Percentiles rank a stretch among this genome's conserved stretches.
Conservation (phyloP, 2,888 invertebrate species). For the Ecdyonurus torrentis region DNA sequence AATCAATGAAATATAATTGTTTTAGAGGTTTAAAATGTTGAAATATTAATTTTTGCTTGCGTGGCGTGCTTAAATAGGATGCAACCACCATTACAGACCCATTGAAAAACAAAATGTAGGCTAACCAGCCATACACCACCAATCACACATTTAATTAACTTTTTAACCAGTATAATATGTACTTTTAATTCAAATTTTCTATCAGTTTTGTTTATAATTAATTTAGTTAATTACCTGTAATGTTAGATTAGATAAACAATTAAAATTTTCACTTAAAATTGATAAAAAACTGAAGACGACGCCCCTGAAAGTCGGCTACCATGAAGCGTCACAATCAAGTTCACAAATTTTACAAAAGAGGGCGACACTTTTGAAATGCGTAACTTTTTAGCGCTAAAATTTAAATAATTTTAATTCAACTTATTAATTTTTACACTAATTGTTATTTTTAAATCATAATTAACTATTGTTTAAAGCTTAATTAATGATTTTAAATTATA, state of each 20-base stretch:
- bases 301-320: conserved; percentile 1
- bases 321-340: background rate
- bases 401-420: background rate
- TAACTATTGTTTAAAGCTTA: too few relatives aligned
- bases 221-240: background rate
- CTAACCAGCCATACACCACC: background rate
- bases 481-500: too few relatives aligned
- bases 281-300: background rate
- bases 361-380: background rate
- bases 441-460: too few relatives aligned
- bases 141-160: background rate
- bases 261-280: background rate
- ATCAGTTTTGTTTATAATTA: too few relatives aligned
- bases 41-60: background rate
- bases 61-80: background rate
- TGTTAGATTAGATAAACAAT: background rate
- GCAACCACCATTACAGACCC: conserved; percentile 1
- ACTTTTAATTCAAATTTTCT: too few relatives aligned
- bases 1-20: too few relatives aligned
- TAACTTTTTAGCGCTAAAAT: background rate
- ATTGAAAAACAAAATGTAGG: background rate
- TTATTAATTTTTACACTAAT: too few relatives aligned
- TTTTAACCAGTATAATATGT: too few relatives aligned
- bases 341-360: background rate
- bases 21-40: background rate